Conservation (phyloP, 2,113 vertebrate genomes). For the Beaufortia kweichowensis region DNA sequence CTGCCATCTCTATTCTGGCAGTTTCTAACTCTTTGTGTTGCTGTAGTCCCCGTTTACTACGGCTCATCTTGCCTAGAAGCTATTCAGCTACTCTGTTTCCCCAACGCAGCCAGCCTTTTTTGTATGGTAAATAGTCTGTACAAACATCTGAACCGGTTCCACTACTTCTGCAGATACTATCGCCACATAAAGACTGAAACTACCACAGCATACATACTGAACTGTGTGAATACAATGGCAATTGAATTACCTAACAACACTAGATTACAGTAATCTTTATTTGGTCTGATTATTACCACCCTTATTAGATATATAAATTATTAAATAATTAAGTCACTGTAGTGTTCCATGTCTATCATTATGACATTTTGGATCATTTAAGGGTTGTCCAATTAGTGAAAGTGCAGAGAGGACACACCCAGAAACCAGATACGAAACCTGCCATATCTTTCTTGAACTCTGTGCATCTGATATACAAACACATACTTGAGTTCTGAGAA, state of each 20-base stretch:
- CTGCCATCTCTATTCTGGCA: not conserved
- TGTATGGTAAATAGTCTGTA: slow-evolving; percentile 54
- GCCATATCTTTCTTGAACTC: not conserved
- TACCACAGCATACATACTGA: slow-evolving; percentile 3
- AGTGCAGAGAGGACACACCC: slow-evolving; percentile 61
- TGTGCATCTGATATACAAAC: no score
- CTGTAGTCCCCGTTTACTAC: not conserved
- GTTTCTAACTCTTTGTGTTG: not conserved
- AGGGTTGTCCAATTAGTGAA: not conserved
- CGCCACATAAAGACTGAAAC: slow-evolving; percentile 44
- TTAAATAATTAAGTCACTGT: not conserved
- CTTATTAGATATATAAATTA: not conserved
- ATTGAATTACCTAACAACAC: not conserved
- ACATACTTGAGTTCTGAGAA: not conserved
- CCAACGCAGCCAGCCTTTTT: not conserved
- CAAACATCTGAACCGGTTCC: slow-evolving; percentile 62
- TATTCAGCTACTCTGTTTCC: not conserved
- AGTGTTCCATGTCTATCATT: not conserved
- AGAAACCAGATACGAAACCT: slow-evolving; percentile 67
- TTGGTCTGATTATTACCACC: not conserved
- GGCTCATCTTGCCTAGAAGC: not conserved
- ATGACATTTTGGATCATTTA: not conserved
- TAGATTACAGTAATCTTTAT: not conserved
- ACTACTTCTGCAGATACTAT: slow-evolving; percentile 50
- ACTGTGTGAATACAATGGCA: not conserved